Evolutionary conservation across 2,113 vertebrate species (phyloP).

Genomic region (Desmodus rotundus): DNA sequence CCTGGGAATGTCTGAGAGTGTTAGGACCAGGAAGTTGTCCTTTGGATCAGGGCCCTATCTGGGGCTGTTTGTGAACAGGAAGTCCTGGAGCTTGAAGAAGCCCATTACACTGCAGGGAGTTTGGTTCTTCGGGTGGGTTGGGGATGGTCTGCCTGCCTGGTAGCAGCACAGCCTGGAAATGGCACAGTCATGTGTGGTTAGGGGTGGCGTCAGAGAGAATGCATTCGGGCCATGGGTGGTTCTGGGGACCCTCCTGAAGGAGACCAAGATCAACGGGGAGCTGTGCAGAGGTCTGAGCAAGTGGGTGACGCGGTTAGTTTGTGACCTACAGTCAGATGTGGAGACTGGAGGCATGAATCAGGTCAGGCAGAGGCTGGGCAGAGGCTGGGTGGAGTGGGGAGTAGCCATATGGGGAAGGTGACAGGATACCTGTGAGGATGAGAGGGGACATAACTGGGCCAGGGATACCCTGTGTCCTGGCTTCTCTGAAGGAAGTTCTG

Average conservation of each 20-base stretch:
- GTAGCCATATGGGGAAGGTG: accelerated
- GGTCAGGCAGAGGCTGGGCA: neutral
- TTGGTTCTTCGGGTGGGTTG: neutral
- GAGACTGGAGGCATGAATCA: neutral
- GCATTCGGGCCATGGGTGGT: neutral
- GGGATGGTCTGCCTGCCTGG: too few relatives aligned
- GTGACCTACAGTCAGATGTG: neutral
- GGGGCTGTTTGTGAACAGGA: neutral
- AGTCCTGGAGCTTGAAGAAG: neutral
- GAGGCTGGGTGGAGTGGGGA: neutral
- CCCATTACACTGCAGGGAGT: too few relatives aligned
- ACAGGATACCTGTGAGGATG: neutral
- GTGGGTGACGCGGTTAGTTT: neutral
- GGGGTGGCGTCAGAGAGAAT: neutral
- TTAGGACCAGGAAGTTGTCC: neutral
- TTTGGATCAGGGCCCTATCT: neutral
- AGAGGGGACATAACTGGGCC: neutral
- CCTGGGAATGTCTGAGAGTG: too few relatives aligned
- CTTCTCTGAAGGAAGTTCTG: neutral
- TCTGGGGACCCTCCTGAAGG: neutral
- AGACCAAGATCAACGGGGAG: neutral
- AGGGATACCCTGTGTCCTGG: neutral
- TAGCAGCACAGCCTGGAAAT: neutral
- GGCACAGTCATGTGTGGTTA: neutral
- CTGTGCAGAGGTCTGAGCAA: neutral